Base-by-base conservation (phyloP, 2,888 invertebrate species). In the Timandra comae region DNA sequence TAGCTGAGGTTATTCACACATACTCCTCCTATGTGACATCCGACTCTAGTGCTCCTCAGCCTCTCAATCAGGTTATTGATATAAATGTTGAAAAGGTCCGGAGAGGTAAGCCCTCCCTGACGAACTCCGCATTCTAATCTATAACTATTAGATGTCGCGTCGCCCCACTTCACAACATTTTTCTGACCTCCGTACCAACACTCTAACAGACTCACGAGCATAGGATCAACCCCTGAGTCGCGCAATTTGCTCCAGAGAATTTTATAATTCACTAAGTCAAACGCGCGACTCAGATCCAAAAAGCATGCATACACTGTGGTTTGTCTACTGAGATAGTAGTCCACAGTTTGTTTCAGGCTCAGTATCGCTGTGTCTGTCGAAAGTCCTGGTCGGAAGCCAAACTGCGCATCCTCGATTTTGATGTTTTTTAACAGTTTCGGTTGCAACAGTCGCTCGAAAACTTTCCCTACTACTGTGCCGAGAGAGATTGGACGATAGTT, bases 181-280 rank as follows among this genome's bases (percentile, higher is more conserved):
- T 27, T 10, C 16, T 28, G 33, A 23, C 28, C 28, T 11, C 12
- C 23, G 12, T 26, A 32, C 26, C 31, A 32, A 13, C 27, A 32
- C 11, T 13, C 20, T 13, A 32, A 20, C 25, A 32, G 21, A n/a
- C n/a, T n/a, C n/a, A n/a, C n/a, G n/a, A n/a, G n/a, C n/a, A n/a
- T n/a, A n/a, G n/a, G n/a, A n/a, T n/a, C n/a, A n/a, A n/a, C n/a
- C n/a, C n/a, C n/a, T n/a, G n/a, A n/a, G n/a, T n/a, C n/a, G n/a
- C n/a, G n/a, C n/a, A n/a, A n/a, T n/a, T n/a, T n/a, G n/a, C n/a
- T n/a, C n/a, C n/a, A n/a, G n/a, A n/a, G n/a, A n/a, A n/a, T n/a
- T n/a, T n/a, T n/a, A n/a, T n/a, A n/a, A n/a, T n/a, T n/a, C n/a
- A n/a, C n/a, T n/a, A n/a, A n/a, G n/a, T n/a, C n/a, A n/a, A n/a